Evolutionary conservation across 2,797 vertebrate species (phyloP).

Genomic region (Kryptolebias ocellatus): DNA sequence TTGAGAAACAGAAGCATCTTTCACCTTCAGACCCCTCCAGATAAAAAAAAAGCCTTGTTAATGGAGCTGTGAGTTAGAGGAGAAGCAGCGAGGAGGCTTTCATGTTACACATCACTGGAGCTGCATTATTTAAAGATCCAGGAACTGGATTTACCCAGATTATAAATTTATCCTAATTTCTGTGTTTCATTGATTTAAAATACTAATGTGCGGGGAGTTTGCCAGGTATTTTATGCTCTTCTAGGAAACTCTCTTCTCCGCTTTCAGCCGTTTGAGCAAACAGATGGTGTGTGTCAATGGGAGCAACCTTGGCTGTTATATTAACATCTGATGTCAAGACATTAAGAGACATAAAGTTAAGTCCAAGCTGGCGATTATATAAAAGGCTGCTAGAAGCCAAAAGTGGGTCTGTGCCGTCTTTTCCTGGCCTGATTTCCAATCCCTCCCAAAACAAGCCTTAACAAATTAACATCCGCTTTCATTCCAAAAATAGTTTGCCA

Average conservation of each 20-base stretch:
- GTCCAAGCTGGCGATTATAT: conserved; percentile 64
- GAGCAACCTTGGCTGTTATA: conserved; percentile 25
- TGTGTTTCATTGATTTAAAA: conserved; percentile 4
- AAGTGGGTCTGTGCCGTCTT: conserved; percentile 45
- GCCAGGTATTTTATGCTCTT: conserved; percentile 10
- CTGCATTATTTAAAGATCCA: conserved; percentile 69
- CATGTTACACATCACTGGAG: conserved; percentile 28
- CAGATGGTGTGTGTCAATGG: conserved; percentile 10
- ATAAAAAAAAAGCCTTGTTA: conserved; percentile 11
- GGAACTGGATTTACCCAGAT: conserved; percentile 44
- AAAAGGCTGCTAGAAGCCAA: conserved; percentile 63
- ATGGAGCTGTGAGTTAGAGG: conserved; percentile 41
- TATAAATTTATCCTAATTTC: conserved; percentile 26
- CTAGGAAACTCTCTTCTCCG: conserved; percentile 3
- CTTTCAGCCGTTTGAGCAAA: conserved; percentile 23
- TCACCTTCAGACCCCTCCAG: conserved; percentile 35
- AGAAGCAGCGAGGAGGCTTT: conserved; percentile 30
- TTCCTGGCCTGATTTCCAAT: conserved; percentile 70
- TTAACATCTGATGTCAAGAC: conserved; percentile 55
- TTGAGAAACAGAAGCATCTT: conserved; percentile 78
- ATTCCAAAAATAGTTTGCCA: conserved; percentile 77
- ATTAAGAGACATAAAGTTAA: conserved; percentile 47
- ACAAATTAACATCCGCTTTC: conserved; percentile 80
- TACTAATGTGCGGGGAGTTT: not conserved
- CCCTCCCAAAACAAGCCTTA: conserved; percentile 67